These are phyloP conservation scores for Glomeris marginata DNA, from an alignment of 2,888 invertebrate species.

Conservation along the genomic window DNA sequence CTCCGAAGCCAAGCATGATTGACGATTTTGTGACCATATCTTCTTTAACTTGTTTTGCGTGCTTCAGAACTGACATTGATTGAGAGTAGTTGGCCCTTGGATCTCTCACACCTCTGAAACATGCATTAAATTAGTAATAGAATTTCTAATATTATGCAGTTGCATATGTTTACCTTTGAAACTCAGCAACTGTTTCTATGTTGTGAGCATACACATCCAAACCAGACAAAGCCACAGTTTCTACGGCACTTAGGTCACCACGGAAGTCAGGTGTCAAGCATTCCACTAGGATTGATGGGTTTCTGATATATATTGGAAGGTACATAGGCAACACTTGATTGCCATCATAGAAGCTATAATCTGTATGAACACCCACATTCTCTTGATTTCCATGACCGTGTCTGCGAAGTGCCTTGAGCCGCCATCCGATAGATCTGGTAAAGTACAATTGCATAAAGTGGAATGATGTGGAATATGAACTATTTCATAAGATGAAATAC, in stretches of 20 bases:
- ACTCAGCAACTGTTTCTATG: conserved; percentile 84
- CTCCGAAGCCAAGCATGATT: conserved; percentile 91
- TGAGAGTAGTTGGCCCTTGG: conserved; percentile 82
- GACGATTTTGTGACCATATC: conserved; percentile 90
- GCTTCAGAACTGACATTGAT: conserved; percentile 63
- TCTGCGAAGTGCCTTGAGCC: conserved; percentile 86
- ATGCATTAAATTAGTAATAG: neutral
- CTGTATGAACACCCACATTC: conserved; percentile 38
- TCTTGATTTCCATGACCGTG: conserved; percentile 75
- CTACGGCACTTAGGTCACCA: conserved; percentile 58
- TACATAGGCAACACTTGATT: too few species aligned
- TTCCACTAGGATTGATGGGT: conserved; percentile 77
- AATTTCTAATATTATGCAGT: neutral
- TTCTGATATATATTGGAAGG: conserved; percentile 32
- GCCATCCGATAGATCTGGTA: conserved; percentile 73
- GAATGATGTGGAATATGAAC: too few species aligned
- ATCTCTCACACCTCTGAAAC: conserved; percentile 61
- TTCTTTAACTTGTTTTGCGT: conserved; percentile 64
- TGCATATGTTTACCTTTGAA: conserved; percentile 47
- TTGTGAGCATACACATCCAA: conserved; percentile 98
- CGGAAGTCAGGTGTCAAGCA: conserved; percentile 94
- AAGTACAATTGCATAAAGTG: conserved; percentile 22
- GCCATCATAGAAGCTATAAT: too few species aligned
- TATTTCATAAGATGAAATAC: conserved; percentile 10
- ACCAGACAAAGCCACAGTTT: conserved; percentile 58